Conservation (phyloP, 2,113 vertebrate genomes). For the Notarius quadriscutis region DNA sequence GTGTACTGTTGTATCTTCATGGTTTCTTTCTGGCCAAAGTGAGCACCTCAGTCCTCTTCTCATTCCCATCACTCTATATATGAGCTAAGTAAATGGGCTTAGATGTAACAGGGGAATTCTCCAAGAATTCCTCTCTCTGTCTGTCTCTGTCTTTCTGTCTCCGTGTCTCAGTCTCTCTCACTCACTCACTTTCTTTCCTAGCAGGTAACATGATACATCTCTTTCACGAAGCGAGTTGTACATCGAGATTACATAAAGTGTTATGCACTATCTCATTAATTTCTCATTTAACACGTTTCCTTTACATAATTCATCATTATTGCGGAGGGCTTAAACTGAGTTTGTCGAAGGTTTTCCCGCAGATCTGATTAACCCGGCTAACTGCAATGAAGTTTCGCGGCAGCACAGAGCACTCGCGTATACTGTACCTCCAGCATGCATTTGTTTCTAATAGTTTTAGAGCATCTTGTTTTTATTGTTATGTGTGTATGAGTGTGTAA, state of each 20-base stretch:
- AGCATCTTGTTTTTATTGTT: background rate
- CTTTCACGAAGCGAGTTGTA: conserved; percentile 56
- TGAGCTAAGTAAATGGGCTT: conserved; percentile 32
- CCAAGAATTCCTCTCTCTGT: background rate
- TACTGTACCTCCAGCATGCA: background rate
- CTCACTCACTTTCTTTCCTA: conserved; percentile 12
- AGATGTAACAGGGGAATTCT: conserved; percentile 28
- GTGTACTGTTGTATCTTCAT: background rate
- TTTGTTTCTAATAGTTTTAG: background rate
- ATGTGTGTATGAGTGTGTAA: background rate
- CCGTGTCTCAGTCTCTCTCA: background rate
- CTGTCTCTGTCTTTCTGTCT: background rate
- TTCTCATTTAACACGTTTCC: conserved; percentile 57
- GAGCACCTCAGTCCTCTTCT: background rate
- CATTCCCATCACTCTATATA: conserved; percentile 4
- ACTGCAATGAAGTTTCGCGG: conserved; percentile 10
- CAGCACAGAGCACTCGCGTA: background rate
- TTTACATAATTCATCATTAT: conserved; percentile 59
- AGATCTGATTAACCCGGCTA: conserved; percentile 47
- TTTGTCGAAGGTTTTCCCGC: conserved; percentile 37
- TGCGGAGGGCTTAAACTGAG: conserved; percentile 33
- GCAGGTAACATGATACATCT: conserved; percentile 53
- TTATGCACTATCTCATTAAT: conserved; percentile 56
- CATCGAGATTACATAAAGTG: conserved; percentile 58
- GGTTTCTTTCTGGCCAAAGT: background rate